Conservation (phyloP, 2,888 invertebrate species). For the Dastarcus helophoroides region DNA sequence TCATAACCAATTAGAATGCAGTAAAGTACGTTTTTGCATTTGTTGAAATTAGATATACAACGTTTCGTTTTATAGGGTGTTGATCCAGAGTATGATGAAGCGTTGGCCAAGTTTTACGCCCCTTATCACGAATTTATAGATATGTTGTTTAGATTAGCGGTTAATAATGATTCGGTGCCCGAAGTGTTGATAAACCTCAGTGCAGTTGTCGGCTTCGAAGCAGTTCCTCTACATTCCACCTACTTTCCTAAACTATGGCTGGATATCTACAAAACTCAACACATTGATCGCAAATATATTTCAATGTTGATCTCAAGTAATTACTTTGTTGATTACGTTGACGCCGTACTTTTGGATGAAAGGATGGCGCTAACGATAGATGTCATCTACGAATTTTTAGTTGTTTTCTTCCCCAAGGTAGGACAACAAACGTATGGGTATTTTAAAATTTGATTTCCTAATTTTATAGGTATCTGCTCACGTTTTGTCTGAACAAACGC, state of each 20-base stretch:
- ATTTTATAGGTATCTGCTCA: conserved; percentile 44
- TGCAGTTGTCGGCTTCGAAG: conserved; percentile 84
- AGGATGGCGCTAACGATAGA: conserved; percentile 73
- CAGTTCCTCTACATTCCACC: conserved; percentile 75
- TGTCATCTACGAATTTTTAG: conserved; percentile 77
- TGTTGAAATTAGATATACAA: not conserved
- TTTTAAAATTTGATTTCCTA: not conserved
- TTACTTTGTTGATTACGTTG: conserved; percentile 80
- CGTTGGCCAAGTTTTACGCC: conserved; percentile 63
- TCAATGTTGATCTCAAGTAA: conserved; percentile 71
- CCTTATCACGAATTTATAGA: conserved; percentile 89
- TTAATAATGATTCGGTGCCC: conserved; percentile 76
- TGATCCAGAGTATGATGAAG: conserved; percentile 66
- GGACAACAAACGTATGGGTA: conserved; percentile 13
- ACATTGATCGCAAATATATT: conserved; percentile 69
- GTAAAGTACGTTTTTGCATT: conserved; percentile 40
- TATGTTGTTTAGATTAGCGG: conserved; percentile 74
- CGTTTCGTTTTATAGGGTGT: conserved; percentile 44
- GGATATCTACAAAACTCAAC: conserved; percentile 71
- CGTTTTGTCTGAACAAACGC: conserved; percentile 48
- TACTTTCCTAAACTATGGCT: conserved; percentile 88
- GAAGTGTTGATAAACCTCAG: conserved; percentile 77
- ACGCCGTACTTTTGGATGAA: conserved; percentile 81
- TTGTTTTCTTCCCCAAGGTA: conserved; percentile 83
- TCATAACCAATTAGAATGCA: conserved; percentile 58